Evolutionary conservation across 2,888 invertebrate species (phyloP).

Genomic region (Atrina japonica): DNA sequence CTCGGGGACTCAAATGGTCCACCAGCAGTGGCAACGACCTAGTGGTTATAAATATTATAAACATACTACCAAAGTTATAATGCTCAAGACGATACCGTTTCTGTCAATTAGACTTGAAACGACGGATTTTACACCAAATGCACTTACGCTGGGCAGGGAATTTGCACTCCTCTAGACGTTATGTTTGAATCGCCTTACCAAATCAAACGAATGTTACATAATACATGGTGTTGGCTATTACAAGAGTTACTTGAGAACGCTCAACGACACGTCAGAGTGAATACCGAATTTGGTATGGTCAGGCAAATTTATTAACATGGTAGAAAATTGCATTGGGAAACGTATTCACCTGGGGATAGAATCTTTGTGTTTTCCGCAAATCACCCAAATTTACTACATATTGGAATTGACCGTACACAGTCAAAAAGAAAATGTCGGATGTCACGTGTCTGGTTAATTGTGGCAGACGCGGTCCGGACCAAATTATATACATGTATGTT

Average conservation of each 20-base stretch:
- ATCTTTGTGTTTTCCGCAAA: not conserved
- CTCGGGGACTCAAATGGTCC: no score
- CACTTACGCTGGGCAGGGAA: slow-evolving; percentile 49
- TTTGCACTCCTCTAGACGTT: no score
- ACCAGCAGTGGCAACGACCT: no score
- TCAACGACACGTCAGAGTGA: slow-evolving; percentile 1
- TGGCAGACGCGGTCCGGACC: not conserved
- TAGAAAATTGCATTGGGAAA: no score
- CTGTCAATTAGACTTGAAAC: no score
- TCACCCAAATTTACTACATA: slow-evolving; percentile 2
- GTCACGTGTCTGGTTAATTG: slow-evolving; percentile 2
- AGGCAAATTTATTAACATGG: slow-evolving; percentile 19
- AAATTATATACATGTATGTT: slow-evolving; percentile 18
- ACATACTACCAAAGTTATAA: no score
- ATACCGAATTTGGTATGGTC: slow-evolving; percentile 17
- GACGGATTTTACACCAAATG: slow-evolving; percentile 41
- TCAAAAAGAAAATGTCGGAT: not conserved
- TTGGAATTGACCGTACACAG: slow-evolving; percentile 7
- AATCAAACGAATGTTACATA: slow-evolving; percentile 29
- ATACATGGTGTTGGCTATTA: no score
- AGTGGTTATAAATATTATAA: no score
- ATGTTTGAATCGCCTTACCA: slow-evolving; percentile 35
- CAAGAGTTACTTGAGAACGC: slow-evolving; percentile 37
- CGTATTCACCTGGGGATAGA: slow-evolving; percentile 10
- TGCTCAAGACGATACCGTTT: no score